Percentiles rank a stretch among this genome's conserved stretches.
phyloP scores from a whole-genome alignment of 2,888 invertebrate species.

The Limenitis camilla region DNA sequence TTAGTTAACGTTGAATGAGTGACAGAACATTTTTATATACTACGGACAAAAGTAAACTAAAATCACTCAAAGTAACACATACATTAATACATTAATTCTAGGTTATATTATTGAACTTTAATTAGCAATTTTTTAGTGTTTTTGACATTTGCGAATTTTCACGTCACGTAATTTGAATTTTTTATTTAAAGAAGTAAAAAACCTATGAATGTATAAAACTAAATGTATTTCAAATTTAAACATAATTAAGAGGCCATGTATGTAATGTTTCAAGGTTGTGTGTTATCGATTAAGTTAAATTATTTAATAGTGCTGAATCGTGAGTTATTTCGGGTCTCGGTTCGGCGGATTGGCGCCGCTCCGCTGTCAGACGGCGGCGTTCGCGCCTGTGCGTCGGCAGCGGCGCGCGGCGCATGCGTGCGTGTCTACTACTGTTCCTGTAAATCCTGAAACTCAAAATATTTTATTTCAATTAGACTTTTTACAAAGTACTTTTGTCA shows the following conservation, averaged over 20 bases:
- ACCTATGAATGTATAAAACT: background rate
- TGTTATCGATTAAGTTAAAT: conserved; percentile 12
- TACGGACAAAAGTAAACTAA: too few species aligned
- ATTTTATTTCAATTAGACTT: background rate
- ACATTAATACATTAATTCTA: too few species aligned
- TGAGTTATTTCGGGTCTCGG: conserved; percentile 13
- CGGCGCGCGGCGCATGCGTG: conserved; percentile 11
- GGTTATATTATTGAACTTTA: too few species aligned
- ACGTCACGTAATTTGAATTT: too few species aligned
- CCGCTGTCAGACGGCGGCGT: conserved; percentile 14
- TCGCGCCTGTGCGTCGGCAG: background rate
- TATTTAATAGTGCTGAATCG: conserved; percentile 11
- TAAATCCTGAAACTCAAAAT: conserved; percentile 6
- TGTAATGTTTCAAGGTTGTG: conserved; percentile 5
- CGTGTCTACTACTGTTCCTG: conserved; percentile 1
- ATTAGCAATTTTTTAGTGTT: too few species aligned
- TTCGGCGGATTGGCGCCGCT: too few species aligned
- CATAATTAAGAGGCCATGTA: background rate
- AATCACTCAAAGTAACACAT: too few species aligned
- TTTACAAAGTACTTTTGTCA: too few species aligned
- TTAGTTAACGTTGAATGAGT: too few species aligned
- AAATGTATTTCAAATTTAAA: background rate
- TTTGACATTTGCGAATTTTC: too few species aligned
- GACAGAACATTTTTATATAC: too few species aligned
- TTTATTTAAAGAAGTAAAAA: too few species aligned